Conservation (phyloP, 2,113 vertebrate species). For the Anoplopoma fimbria region DNA sequence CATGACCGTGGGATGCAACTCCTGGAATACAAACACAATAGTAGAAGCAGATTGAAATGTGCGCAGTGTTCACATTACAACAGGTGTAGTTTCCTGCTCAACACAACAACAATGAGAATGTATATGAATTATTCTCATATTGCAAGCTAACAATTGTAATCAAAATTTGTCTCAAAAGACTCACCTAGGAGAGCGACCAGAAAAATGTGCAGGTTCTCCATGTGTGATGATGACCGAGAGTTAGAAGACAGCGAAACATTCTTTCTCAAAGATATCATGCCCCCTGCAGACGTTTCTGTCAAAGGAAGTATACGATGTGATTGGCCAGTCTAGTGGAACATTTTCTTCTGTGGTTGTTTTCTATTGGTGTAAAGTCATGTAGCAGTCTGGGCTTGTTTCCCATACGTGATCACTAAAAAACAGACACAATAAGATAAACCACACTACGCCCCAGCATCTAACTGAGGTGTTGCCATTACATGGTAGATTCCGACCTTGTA, state of each 20-base stretch:
- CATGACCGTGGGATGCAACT: neutral
- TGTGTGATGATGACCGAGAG: neutral
- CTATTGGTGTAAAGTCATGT: neutral
- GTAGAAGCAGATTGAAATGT: neutral
- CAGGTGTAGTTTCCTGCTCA: neutral
- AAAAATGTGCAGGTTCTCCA: conserved; percentile 1
- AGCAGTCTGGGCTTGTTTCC: neutral
- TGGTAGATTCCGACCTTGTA: neutral
- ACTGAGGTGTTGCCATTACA: neutral
- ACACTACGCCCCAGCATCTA: neutral
- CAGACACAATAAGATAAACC: neutral
- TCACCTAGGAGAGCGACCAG: conserved; percentile 28
- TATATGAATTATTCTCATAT: neutral
- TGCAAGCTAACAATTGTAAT: neutral
- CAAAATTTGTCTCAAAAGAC: neutral
- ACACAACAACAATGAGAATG: neutral
- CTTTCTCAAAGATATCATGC: neutral
- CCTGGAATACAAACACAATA: conserved; percentile 29
- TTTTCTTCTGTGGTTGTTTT: conserved; percentile 16
- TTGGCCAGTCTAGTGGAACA: conserved; percentile 36
- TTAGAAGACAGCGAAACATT: neutral
- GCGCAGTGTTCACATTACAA: neutral
- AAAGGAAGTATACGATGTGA: conserved; percentile 16
- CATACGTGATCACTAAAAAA: neutral
- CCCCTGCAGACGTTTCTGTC: neutral